Conservation (phyloP, 2,797 vertebrate species). For the Vireo griseus region DNA sequence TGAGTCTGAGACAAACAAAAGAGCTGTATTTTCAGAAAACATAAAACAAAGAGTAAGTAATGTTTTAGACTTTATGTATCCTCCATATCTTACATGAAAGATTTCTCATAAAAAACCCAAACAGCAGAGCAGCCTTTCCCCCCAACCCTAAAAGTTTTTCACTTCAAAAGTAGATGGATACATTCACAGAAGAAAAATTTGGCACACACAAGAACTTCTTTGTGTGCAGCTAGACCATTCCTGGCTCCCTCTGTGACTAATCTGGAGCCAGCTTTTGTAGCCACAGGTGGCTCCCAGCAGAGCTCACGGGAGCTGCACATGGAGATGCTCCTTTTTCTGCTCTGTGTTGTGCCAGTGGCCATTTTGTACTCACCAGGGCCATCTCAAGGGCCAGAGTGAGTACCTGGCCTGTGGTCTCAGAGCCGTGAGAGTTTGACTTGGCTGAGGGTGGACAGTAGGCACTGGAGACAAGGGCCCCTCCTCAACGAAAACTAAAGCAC, state of each 20-base stretch:
- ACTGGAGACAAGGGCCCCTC: background rate
- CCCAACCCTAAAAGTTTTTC: background rate
- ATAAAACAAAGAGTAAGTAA: background rate
- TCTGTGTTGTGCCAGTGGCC: fast-evolving
- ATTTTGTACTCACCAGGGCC: fast-evolving
- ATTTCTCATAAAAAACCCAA: background rate
- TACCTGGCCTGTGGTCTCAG: background rate
- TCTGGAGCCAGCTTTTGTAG: background rate
- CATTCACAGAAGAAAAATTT: background rate
- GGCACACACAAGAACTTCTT: background rate
- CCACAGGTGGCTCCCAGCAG: background rate
- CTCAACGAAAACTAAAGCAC: fast-evolving
- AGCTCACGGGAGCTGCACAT: fast-evolving
- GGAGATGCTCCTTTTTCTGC: background rate
- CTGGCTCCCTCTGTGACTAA: background rate
- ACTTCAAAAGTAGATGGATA: background rate
- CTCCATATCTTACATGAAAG: background rate
- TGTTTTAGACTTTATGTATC: background rate
- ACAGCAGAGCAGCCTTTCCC: background rate
- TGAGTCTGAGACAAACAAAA: background rate
- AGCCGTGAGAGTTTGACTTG: background rate
- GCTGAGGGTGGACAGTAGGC: background rate
- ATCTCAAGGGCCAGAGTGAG: too few species aligned
- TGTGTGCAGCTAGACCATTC: background rate
- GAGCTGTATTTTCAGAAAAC: background rate